phyloP scores from a whole-genome alignment of 1,140 invertebrate species.

The Lepidotrigona ventralis region DNA sequence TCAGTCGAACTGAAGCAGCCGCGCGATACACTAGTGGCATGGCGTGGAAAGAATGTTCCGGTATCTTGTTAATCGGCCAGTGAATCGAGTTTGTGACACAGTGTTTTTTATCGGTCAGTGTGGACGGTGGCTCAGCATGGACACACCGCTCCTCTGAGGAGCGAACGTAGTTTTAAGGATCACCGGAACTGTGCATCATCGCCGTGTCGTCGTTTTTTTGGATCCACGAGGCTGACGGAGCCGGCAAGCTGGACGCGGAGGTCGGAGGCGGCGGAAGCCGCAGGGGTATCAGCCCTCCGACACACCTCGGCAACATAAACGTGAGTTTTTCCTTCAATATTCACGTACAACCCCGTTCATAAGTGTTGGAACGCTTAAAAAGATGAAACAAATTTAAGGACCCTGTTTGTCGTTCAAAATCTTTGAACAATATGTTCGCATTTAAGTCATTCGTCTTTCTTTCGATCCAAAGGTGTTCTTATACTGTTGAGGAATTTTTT shows the following conservation, averaged over 20 bases:
- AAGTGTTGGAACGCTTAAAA: background rate
- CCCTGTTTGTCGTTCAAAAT: background rate
- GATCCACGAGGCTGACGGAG: slow-evolving; percentile 43
- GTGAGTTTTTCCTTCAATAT: slow-evolving; percentile 67
- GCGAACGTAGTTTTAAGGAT: slow-evolving; percentile 6
- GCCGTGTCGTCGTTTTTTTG: background rate
- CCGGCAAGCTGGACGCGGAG: slow-evolving; percentile 77
- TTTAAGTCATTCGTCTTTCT: no score
- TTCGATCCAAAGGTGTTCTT: no score
- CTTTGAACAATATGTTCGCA: background rate
- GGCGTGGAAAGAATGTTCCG: slow-evolving; percentile 21
- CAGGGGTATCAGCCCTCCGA: slow-evolving; percentile 73
- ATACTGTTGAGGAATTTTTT: no score
- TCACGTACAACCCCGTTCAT: background rate
- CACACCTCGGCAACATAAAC: slow-evolving; percentile 75
- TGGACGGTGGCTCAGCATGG: background rate
- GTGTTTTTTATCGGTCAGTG: slow-evolving; percentile 7
- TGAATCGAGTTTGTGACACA: slow-evolving; percentile 7
- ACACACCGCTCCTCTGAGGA: background rate
- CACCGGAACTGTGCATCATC: background rate
- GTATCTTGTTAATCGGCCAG: background rate
- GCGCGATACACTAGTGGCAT: background rate
- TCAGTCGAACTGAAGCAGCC: background rate
- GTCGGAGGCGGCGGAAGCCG: slow-evolving; percentile 72
- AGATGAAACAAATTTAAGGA: background rate